Evolutionary conservation across 2,113 vertebrate genomes (phyloP).

Genomic region (Guaruba guarouba): DNA sequence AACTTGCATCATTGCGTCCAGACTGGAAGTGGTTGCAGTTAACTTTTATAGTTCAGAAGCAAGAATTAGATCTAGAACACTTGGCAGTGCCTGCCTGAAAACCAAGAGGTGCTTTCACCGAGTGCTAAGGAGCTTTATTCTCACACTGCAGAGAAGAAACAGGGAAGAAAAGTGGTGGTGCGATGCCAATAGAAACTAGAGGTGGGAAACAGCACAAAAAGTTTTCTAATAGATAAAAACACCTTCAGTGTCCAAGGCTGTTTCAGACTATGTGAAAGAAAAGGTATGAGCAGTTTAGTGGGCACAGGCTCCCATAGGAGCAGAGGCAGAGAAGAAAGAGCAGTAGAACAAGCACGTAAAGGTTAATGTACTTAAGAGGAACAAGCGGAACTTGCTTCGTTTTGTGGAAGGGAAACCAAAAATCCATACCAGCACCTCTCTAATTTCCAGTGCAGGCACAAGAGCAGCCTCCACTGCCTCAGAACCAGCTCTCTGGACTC

Average conservation of each 20-base stretch:
- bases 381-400: neutral
- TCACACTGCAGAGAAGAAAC: neutral
- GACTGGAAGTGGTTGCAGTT: neutral
- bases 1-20: neutral
- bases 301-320: neutral
- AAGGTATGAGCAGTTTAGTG: neutral
- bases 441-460: neutral
- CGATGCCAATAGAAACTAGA: neutral
- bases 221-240: neutral
- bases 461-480: neutral
- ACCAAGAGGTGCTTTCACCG: neutral
- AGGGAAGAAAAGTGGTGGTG: neutral
- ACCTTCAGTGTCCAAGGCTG: neutral
- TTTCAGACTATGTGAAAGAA: neutral
- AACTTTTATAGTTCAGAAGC: slow-evolving; percentile 4
- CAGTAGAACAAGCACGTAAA: neutral
- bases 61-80: neutral
- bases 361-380: neutral
- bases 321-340: neutral
- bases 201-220: neutral
- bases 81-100: neutral
- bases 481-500: neutral
- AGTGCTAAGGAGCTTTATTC: neutral
- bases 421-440: neutral
- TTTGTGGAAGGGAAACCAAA: neutral